Evolutionary conservation across 2,888 invertebrate species (phyloP).

Genomic region (Lucinisca nassula): DNA sequence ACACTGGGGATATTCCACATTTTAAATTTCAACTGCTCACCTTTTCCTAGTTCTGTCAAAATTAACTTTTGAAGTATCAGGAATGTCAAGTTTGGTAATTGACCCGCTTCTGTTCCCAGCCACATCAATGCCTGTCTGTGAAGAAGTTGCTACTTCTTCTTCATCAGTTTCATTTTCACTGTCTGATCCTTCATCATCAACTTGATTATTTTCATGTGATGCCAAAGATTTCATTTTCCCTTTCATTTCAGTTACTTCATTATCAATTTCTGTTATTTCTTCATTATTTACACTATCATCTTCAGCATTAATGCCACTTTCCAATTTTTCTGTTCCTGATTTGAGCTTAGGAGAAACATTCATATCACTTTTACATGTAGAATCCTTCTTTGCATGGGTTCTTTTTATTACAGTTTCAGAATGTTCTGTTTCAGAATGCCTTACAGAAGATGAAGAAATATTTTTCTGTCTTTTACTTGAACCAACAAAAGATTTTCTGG

Average conservation of each 20-base stretch:
- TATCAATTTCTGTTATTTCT: neutral
- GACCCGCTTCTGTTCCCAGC: conserved; percentile 75
- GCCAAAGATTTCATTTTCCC: neutral
- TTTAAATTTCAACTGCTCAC: conserved; percentile 7
- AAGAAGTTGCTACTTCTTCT: neutral
- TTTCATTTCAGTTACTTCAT: neutral
- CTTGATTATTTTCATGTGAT: neutral
- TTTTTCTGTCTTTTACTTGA: neutral
- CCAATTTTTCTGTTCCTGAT: neutral
- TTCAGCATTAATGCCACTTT: neutral
- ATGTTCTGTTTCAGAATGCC: neutral
- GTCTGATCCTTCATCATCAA: neutral
- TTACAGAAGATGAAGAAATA: neutral
- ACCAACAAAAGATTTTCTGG: neutral
- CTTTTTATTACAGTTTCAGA: no score
- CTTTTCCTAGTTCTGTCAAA: conserved; percentile 66
- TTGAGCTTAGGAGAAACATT: no score
- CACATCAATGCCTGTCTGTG: conserved; percentile 56
- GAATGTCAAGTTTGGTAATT: conserved; percentile 65
- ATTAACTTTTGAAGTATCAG: conserved; percentile 44
- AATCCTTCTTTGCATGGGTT: no score
- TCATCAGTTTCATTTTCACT: neutral
- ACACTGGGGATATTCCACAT: no score
- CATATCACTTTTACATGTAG: no score
- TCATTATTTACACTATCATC: neutral